These are phyloP conservation scores for Melanotaenia parkinsoni DNA, from an alignment of 2,797 vertebrate species.

Conservation along the genomic window DNA sequence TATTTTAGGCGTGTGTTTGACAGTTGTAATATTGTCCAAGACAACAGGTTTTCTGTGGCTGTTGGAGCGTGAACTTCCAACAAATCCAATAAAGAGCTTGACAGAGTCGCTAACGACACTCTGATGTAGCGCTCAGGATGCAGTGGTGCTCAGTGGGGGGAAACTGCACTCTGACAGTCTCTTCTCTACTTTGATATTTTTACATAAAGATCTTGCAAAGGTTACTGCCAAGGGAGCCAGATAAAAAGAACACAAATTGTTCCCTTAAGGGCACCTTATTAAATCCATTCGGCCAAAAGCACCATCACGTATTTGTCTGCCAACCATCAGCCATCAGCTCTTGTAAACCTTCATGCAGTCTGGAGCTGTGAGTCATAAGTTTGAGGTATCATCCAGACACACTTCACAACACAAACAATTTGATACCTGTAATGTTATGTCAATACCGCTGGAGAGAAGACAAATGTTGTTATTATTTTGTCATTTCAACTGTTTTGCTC, in stretches of 20 bases:
- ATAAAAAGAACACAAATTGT: neutral
- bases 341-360: conserved; percentile 58
- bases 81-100: conserved; percentile 46
- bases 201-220: conserved; percentile 2
- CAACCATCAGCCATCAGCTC: conserved; percentile 55
- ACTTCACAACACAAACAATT: conserved; percentile 96
- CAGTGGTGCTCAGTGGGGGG: conserved; percentile 10
- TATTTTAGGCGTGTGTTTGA: conserved; percentile 2
- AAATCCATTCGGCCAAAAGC: conserved; percentile 30
- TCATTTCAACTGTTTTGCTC: conserved; percentile 88
- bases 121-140: conserved; percentile 21
- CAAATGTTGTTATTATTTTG: conserved; percentile 97
- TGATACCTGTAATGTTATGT: conserved; percentile 91
- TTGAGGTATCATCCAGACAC: conserved; percentile 89
- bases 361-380: conserved; percentile 77
- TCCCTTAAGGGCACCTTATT: conserved; percentile 12
- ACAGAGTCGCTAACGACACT: conserved; percentile 27
- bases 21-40: conserved; percentile 30
- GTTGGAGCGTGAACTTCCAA: conserved; percentile 31
- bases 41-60: conserved; percentile 31
- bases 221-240: neutral
- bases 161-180: conserved; percentile 9
- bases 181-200: conserved; percentile 11
- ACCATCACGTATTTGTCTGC: conserved; percentile 48
- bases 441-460: conserved; percentile 95